Conservation (phyloP, 2,888 invertebrate genomes). For the Drosophila ezoana region DNA sequence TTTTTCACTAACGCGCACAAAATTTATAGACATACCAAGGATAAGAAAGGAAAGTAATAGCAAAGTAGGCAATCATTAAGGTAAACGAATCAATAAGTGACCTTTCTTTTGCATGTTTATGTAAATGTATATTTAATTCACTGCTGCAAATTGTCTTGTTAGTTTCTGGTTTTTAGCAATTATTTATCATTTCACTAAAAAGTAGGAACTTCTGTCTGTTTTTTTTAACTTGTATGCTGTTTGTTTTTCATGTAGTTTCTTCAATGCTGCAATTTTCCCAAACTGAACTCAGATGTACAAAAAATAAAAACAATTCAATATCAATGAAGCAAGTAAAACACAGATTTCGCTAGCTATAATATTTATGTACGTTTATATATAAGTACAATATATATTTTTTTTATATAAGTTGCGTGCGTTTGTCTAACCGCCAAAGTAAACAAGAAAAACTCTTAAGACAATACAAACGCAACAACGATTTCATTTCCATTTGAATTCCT, state of each 20-base stretch:
- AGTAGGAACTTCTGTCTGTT: slow-evolving; percentile 80
- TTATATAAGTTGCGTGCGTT: slow-evolving; percentile 41
- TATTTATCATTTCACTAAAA: slow-evolving; percentile 72
- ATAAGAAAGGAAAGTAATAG: slow-evolving; percentile 51
- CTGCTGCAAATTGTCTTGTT: slow-evolving; percentile 70
- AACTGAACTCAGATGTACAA: slow-evolving; percentile 46
- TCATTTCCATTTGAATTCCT: slow-evolving; percentile 18
- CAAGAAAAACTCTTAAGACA: slow-evolving; percentile 37
- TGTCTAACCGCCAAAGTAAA: slow-evolving; percentile 33
- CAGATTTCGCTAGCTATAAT: slow-evolving; percentile 74
- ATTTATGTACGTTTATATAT: slow-evolving; percentile 44
- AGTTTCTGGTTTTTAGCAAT: slow-evolving; percentile 56
- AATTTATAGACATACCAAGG: slow-evolving; percentile 61
- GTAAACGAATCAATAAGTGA: slow-evolving; percentile 29
- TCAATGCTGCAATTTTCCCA: slow-evolving; percentile 29
- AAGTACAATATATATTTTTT: slow-evolving; percentile 34
- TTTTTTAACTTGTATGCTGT: slow-evolving; percentile 50
- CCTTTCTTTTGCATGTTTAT: slow-evolving; percentile 17
- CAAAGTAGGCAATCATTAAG: slow-evolving; percentile 45
- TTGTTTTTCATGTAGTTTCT: slow-evolving; percentile 33
- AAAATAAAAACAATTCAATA: slow-evolving; percentile 42
- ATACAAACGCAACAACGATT: slow-evolving; percentile 53
- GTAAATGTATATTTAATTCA: slow-evolving; percentile 60
- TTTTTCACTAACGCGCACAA: slow-evolving; percentile 57
- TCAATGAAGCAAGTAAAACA: slow-evolving; percentile 63